These are phyloP conservation scores for Agrypnus murinus DNA, from an alignment of 2,888 invertebrate species.

Conservation along the genomic window DNA sequence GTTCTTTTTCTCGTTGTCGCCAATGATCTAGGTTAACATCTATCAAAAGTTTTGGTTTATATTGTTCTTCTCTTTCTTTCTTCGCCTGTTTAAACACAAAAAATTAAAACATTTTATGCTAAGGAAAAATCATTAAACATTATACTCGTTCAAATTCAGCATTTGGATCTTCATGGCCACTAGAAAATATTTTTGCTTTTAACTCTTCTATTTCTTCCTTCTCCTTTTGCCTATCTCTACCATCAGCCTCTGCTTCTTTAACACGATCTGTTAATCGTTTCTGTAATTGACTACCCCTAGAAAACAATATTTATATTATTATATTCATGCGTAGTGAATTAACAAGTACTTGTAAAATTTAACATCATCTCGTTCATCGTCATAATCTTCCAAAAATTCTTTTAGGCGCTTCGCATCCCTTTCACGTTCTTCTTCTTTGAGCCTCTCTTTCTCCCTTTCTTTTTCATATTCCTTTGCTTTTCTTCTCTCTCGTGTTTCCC, in stretches of 20 bases:
- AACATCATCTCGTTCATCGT: conserved; percentile 97
- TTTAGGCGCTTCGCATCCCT: conserved; percentile 95
- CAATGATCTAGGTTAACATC: conserved; percentile 78
- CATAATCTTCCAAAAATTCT: conserved; percentile 99
- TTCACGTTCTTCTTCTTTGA: conserved; percentile 90
- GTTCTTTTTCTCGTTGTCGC: conserved; percentile 77
- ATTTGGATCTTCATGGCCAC: conserved; percentile 78
- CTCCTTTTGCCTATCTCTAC: conserved; percentile 91
- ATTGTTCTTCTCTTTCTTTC: conserved; percentile 86
- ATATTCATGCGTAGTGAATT: too few relatives aligned
- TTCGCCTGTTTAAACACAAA: conserved; percentile 73
- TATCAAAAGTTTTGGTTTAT: conserved; percentile 88
- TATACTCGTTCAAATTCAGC: conserved; percentile 79
- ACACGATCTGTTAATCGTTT: conserved; percentile 93
- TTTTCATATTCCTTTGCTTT: conserved; percentile 93
- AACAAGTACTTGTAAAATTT: conserved; percentile 98
- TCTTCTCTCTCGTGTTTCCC: conserved; percentile 93
- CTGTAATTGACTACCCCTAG: conserved; percentile 88
- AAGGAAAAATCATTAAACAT: too few relatives aligned
- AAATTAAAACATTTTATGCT: conserved; percentile 31
- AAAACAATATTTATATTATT: conserved; percentile 31
- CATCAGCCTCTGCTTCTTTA: conserved; percentile 94
- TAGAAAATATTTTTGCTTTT: conserved; percentile 82
- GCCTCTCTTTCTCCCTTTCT: conserved; percentile 88
- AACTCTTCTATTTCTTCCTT: conserved; percentile 91